Evolutionary conservation across 1,140 invertebrate species (phyloP).

Genomic region (Cydia amplana): DNA sequence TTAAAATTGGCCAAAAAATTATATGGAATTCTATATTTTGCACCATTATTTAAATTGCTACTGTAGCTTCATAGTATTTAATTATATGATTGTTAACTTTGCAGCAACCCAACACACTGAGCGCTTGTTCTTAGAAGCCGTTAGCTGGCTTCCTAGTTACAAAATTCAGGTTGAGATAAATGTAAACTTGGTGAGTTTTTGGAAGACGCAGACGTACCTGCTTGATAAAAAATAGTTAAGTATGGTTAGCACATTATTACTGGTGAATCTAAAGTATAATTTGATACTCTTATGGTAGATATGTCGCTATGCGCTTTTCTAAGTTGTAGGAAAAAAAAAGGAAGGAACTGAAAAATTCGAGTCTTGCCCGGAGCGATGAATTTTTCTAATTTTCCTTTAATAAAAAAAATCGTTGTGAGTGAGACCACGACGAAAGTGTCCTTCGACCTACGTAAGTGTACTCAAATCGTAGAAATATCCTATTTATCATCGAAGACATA

Average conservation of each 20-base stretch:
- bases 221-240: no score
- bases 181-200: background rate
- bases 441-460: background rate
- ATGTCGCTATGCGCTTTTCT: no score
- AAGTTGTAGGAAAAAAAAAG: no score
- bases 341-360: no score
- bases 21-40: background rate
- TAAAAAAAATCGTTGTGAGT: no score
- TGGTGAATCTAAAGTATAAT: no score
- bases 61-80: background rate
- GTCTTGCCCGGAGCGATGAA: no score
- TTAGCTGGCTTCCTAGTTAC: background rate
- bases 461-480: background rate
- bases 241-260: no score
- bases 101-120: background rate
- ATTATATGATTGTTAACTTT: background rate
- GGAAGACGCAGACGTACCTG: no score
- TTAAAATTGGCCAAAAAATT: background rate
- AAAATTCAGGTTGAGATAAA: no score
- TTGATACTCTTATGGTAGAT: no score
- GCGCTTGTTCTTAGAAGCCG: background rate
- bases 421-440: background rate
- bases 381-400: no score
- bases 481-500: background rate
- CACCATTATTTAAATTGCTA: background rate